Evolutionary conservation across 2,888 invertebrate species (phyloP), one percentile per base, ranked within the genome.

Genomic region (Caenorhabditis imperialis): DNA sequence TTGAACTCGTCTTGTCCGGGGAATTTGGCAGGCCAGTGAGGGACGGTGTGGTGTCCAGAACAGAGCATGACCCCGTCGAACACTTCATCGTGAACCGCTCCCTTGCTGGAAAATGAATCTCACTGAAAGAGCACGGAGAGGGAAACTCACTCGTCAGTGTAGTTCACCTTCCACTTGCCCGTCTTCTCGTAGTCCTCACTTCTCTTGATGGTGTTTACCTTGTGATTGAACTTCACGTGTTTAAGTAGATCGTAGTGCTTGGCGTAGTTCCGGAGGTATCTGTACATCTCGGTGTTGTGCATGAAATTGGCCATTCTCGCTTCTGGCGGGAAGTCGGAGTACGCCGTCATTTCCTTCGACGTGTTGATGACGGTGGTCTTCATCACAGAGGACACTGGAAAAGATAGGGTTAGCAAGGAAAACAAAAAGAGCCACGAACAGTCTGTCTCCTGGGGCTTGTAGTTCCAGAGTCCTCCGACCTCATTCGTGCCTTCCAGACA

Each of bases 61-160:
- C 90, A 90, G 14, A 90, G 85, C 83, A 91, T 84, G 2, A 91
- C 90, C 2, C 89, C 90, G 67, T 90, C 90, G 78, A 88, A 89
- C 1, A 77, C 51, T 0, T 44, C 38, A 20, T 67, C 67, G 5
- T 67, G 57, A n/a, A 50, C 50, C 37, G 16, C 51, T 35, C 67
- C 67, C 22, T 67, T 42, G 42, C 67, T 67, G 57, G 12, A 57
- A 48, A 7, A 47, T 7, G 20, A 40, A 16, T 12, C n/a, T 18
- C 53, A 42, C 27, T 14, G 40, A 33, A 8, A 14, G 7, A 12
- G 3, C 18, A 16, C 14, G 20, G 1, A 18, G 3, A 4, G 3
- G n/a, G 20, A 50, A 27, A 61, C 77, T 72, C 40, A 73, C 65
- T 72, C 54, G 45, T 84, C 73, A 30, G 57, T 72, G 63, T 81